phyloP scores from a whole-genome alignment of 1,140 invertebrate genomes.

The Solen grandis region DNA sequence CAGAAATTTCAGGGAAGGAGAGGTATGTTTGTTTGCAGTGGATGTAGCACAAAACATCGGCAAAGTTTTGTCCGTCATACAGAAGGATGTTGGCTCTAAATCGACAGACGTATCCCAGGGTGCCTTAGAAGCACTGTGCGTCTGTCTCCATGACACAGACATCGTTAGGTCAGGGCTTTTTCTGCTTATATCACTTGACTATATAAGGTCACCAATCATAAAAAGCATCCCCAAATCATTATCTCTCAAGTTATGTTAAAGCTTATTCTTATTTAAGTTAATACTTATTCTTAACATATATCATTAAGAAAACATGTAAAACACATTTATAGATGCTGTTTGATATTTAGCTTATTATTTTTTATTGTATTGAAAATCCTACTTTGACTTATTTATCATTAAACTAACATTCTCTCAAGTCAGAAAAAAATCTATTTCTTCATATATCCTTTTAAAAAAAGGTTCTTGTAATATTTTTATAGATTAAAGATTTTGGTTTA shows the following conservation, averaged over 20 bases:
- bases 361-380: no score
- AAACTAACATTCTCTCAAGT: no score
- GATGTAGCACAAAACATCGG: conserved; percentile 62
- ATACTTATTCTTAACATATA: no score
- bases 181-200: background rate
- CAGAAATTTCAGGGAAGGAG: conserved; percentile 63
- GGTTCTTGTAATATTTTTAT: no score
- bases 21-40: conserved; percentile 59
- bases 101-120: conserved; percentile 46
- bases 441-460: no score
- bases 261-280: no score
- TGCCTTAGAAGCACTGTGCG: conserved; percentile 66
- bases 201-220: background rate
- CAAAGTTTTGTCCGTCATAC: conserved; percentile 51
- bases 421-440: no score
- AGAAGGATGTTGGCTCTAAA: conserved; percentile 59
- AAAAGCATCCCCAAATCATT: no score
- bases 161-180: conserved; percentile 63
- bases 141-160: conserved; percentile 66
- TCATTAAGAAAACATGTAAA: background rate
- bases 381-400: no score
- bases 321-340: background rate
- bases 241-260: no score
- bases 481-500: no score
- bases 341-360: no score